Evolutionary conservation across 2,888 invertebrate genomes (phyloP).

Genomic region (Xiphydria camelus): DNA sequence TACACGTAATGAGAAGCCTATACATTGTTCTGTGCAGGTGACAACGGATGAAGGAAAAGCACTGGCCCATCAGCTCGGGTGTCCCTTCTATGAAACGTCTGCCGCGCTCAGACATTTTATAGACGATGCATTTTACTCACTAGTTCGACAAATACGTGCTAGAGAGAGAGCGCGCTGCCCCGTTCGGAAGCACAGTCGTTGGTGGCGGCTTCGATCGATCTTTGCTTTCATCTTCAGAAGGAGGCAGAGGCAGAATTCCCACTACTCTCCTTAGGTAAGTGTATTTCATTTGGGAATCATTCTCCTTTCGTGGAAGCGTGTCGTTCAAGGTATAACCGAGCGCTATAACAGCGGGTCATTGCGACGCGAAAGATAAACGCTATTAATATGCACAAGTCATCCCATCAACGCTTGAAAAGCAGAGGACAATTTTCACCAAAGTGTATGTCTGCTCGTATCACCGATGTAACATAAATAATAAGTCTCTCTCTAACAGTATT

Average conservation of each 20-base stretch:
- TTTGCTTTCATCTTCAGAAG: conserved; percentile 75
- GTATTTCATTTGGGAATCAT: too few relatives aligned
- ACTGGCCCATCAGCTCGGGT: conserved; percentile 81
- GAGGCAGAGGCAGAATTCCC: conserved; percentile 62
- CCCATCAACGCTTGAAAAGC: too few relatives aligned
- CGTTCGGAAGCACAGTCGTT: conserved; percentile 72
- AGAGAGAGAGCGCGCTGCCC: conserved; percentile 66
- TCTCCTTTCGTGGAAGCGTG: too few relatives aligned
- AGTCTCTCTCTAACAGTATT: too few relatives aligned
- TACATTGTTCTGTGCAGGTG: conserved; percentile 61
- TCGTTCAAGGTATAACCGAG: too few relatives aligned
- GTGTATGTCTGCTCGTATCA: too few relatives aligned
- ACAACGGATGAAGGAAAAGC: conserved; percentile 82
- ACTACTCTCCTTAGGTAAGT: conserved; percentile 52
- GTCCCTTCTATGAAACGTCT: conserved; percentile 90
- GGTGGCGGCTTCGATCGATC: conserved; percentile 82
- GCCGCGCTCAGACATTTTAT: conserved; percentile 86
- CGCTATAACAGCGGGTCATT: too few relatives aligned
- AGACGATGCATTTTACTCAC: conserved; percentile 89
- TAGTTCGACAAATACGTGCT: conserved; percentile 81
- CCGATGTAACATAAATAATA: too few relatives aligned
- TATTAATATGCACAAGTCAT: too few relatives aligned
- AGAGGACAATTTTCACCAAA: too few relatives aligned
- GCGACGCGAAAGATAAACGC: too few relatives aligned
- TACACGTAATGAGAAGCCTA: not conserved